These are phyloP conservation scores for Steinernema hermaphroditum DNA, from an alignment of 2,888 invertebrate species.

Conservation along the genomic window DNA sequence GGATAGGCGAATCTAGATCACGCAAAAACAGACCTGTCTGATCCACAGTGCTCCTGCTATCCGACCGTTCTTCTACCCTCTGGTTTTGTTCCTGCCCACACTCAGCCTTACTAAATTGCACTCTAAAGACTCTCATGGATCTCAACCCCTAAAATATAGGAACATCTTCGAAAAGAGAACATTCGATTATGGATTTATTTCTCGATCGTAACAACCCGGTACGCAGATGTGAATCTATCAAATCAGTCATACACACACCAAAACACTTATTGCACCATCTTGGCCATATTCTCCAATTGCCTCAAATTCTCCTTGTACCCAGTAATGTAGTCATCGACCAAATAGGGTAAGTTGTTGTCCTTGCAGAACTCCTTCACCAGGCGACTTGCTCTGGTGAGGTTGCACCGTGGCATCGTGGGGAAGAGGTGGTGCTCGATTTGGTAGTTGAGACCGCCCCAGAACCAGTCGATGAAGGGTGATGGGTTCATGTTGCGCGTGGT, in stretches of 20 bases:
- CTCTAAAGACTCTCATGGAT: too few relatives aligned
- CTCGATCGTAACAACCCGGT: conserved; percentile 7
- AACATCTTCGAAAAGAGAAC: too few relatives aligned
- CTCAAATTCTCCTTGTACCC: conserved; percentile 57
- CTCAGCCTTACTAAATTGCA: too few relatives aligned
- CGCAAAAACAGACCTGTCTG: too few relatives aligned
- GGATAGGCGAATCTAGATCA: too few relatives aligned
- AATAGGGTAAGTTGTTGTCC: conserved; percentile 55
- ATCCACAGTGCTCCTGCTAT: too few relatives aligned
- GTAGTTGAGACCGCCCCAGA: conserved; percentile 65
- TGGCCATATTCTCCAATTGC: conserved; percentile 59
- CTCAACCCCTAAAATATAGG: too few relatives aligned
- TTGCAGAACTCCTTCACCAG: conserved; percentile 59
- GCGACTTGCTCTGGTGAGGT: conserved; percentile 51
- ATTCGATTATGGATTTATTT: too few relatives aligned
- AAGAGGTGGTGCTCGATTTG: conserved; percentile 65
- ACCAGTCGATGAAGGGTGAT: conserved; percentile 62
- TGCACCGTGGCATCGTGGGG: conserved; percentile 65
- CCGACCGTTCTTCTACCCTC: too few relatives aligned
- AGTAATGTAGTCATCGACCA: conserved; percentile 60
- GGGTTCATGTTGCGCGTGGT: conserved; percentile 65
- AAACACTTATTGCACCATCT: conserved; percentile 42
- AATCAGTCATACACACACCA: neutral
- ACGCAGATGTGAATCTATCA: neutral
- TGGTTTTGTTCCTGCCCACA: too few relatives aligned